Conservation (phyloP, 2,113 vertebrate genomes). For the Numenius arquata region DNA sequence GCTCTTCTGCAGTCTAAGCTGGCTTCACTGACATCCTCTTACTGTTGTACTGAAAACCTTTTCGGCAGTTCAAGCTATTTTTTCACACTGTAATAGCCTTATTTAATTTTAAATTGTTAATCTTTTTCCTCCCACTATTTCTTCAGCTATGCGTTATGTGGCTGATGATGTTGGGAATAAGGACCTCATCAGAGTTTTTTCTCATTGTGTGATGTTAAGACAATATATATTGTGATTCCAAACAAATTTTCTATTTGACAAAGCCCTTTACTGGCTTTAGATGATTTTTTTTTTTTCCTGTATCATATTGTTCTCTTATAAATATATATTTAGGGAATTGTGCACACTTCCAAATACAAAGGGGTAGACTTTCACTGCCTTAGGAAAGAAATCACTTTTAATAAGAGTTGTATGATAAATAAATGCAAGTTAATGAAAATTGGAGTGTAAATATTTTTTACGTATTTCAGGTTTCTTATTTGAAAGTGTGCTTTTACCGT, state of each 20-base stretch:
- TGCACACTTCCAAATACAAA: constrained; percentile 71
- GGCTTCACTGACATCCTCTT: neutral
- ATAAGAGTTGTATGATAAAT: constrained; percentile 73
- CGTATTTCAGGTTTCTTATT: constrained; percentile 68
- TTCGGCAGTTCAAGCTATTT: constrained; percentile 65
- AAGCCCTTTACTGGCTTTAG: constrained; percentile 68
- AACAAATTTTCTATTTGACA: constrained; percentile 69
- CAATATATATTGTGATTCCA: constrained; percentile 70
- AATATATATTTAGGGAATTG: constrained; percentile 66
- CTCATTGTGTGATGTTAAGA: constrained; percentile 65
- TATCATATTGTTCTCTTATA: constrained; percentile 72
- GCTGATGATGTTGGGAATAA: constrained; percentile 68
- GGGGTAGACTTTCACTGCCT: constrained; percentile 71
- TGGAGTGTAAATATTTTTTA: constrained; percentile 75
- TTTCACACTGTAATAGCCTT: constrained; percentile 65
- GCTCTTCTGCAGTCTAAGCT: neutral
- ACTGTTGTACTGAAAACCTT: neutral
- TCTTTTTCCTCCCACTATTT: constrained; percentile 70
- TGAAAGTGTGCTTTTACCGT: constrained; percentile 73
- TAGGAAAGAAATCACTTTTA: constrained; percentile 72
- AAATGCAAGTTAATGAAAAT: constrained; percentile 71
- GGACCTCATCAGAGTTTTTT: constrained; percentile 70
- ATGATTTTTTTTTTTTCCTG: constrained; percentile 61
- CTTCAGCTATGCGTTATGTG: constrained; percentile 62
- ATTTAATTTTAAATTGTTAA: constrained; percentile 78